These are phyloP conservation scores for Aporophyla lueneburgensis DNA, from an alignment of 2,888 invertebrate species.

Conservation along the genomic window DNA sequence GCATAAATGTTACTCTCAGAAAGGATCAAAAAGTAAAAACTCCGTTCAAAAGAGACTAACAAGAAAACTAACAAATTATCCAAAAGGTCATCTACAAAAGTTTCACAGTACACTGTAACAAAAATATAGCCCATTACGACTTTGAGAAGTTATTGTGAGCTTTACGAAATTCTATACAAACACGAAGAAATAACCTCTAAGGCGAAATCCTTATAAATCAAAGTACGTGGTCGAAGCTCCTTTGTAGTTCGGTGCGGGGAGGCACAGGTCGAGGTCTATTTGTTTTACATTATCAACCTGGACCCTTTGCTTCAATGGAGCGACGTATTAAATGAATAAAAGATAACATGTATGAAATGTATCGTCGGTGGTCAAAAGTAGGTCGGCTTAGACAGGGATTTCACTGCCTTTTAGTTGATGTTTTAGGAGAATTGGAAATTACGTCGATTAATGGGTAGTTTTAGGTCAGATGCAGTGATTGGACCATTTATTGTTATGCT, in stretches of 20 bases:
- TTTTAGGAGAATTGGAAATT: conserved; percentile 14
- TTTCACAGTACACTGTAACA: conserved; percentile 2
- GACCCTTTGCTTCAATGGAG: conserved; percentile 38
- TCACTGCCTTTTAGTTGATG: conserved; percentile 13
- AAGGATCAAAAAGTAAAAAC: conserved; percentile 29
- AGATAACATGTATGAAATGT: conserved; percentile 47
- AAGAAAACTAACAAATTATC: conserved; percentile 29
- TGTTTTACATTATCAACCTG: conserved; percentile 66
- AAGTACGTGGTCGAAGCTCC: conserved; percentile 21
- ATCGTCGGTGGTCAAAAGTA: not conserved
- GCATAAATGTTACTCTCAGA: not conserved
- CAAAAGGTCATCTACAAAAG: conserved; percentile 30
- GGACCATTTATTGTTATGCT: conserved; percentile 10
- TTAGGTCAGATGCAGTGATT: not conserved
- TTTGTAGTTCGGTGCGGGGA: conserved; percentile 38
- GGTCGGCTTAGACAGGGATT: not conserved
- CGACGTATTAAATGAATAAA: conserved; percentile 57
- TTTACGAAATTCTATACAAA: conserved; percentile 39
- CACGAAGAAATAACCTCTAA: conserved; percentile 18
- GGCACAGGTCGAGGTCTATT: conserved; percentile 53
- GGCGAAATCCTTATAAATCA: conserved; percentile 39
- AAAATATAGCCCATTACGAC: conserved; percentile 23
- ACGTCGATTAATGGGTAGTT: not conserved
- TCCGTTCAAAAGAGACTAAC: not conserved
- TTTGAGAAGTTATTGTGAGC: conserved; percentile 7